Conservation (phyloP, 2,888 invertebrate genomes). For the Diadegma fenestrale region DNA sequence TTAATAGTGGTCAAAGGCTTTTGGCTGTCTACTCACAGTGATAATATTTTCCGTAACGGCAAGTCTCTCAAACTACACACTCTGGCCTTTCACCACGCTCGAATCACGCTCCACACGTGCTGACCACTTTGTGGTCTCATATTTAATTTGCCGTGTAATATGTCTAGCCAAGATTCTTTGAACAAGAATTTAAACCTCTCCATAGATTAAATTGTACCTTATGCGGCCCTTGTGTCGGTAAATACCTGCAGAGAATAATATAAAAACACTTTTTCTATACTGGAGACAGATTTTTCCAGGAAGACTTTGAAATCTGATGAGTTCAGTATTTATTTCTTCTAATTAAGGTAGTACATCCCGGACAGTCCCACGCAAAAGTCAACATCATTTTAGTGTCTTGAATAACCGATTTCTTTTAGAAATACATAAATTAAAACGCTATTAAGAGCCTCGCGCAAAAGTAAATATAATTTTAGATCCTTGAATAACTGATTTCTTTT, state of each 20-base stretch:
- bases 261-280: background rate
- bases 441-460: too few relatives aligned
- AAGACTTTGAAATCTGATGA: background rate
- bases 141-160: slow-evolving; percentile 25
- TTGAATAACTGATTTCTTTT: too few relatives aligned
- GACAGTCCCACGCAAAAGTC: too few relatives aligned
- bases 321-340: too few relatives aligned
- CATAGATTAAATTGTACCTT: background rate
- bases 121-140: slow-evolving; percentile 41
- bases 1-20: slow-evolving; percentile 59
- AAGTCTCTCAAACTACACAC: slow-evolving; percentile 39
- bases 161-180: slow-evolving; percentile 13
- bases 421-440: too few relatives aligned
- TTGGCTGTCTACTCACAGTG: slow-evolving; percentile 34
- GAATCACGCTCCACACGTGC: slow-evolving; percentile 27
- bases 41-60: slow-evolving; percentile 47
- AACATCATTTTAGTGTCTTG: too few relatives aligned
- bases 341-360: too few relatives aligned
- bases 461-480: too few relatives aligned
- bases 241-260: background rate
- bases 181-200: background rate
- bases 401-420: too few relatives aligned
- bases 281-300: background rate
- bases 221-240: background rate
- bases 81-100: slow-evolving; percentile 3